Conservation (phyloP, 2,797 vertebrate species). For the Hylomyscus alleni region DNA sequence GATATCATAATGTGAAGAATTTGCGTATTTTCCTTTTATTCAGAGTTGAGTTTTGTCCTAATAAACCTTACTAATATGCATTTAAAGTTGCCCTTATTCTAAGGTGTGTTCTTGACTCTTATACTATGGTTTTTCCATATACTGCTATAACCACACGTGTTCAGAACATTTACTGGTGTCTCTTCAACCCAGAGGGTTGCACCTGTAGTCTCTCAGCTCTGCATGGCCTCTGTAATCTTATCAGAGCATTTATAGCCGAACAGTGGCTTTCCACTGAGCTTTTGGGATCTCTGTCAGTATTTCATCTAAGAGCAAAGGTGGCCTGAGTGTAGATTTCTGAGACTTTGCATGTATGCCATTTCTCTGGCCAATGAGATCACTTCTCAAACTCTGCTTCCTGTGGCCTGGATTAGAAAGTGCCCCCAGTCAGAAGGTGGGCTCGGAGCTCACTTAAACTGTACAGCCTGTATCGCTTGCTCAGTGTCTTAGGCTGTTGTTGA, state of each 20-base stretch:
- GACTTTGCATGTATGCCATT: background rate
- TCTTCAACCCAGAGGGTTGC: background rate
- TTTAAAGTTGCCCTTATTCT: background rate
- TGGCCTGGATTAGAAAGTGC: conserved; percentile 4
- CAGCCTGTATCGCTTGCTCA: background rate
- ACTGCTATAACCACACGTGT: background rate
- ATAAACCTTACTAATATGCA: background rate
- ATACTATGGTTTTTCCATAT: background rate
- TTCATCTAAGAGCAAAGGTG: background rate
- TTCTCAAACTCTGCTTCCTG: background rate
- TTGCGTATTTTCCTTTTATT: conserved; percentile 31
- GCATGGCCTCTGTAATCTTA: background rate
- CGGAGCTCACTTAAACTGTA: background rate
- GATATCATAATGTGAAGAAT: background rate
- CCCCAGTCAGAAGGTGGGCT: background rate
- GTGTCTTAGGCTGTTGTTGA: background rate
- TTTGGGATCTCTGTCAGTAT: background rate
- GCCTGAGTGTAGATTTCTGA: background rate
- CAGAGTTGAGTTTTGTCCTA: background rate
- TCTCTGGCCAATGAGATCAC: background rate
- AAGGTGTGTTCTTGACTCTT: background rate
- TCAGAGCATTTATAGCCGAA: background rate
- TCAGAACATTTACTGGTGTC: background rate
- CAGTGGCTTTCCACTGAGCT: background rate
- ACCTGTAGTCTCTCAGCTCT: background rate